phyloP scores from a whole-genome alignment of 92 coral and sea anemone genomes.

The Meandrina meandrites region DNA sequence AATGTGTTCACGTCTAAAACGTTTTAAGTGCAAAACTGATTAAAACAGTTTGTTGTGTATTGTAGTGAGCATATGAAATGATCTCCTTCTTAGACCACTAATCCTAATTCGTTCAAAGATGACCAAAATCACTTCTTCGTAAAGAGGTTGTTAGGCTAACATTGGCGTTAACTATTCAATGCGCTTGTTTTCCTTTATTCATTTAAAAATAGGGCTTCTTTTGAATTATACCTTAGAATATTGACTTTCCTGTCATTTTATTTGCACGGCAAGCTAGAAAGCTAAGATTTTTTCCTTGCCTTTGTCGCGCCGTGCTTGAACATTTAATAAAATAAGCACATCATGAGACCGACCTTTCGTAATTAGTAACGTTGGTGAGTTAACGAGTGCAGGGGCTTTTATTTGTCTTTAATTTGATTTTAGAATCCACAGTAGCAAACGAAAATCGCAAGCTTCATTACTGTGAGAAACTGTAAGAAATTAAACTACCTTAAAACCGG shows the following conservation, averaged over 20 bases:
- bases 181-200: not conserved
- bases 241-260: not conserved
- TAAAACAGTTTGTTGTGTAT: not conserved
- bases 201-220: not conserved
- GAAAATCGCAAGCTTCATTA: too few species aligned
- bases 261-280: not conserved
- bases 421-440: too few species aligned
- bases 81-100: not conserved
- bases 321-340: too few species aligned
- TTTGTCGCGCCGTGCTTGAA: not conserved
- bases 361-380: too few species aligned
- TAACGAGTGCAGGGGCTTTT: too few species aligned
- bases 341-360: too few species aligned
- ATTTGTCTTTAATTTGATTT: too few species aligned
- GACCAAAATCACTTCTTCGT: not conserved
- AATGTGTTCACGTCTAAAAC: too few species aligned
- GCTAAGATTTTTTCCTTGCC: not conserved
- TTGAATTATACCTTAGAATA: not conserved
- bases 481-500: too few species aligned
- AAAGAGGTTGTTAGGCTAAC: not conserved
- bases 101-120: not conserved
- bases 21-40: too few species aligned
- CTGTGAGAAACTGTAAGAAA: too few species aligned
- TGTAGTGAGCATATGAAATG: not conserved
- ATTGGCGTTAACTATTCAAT: not conserved